A percentile compares a stretch with the other conserved stretches of the same genome.
These are phyloP conservation scores for Alviniconcha marisindica DNA, from an alignment of 1,140 invertebrate species.

Conservation along the genomic window DNA sequence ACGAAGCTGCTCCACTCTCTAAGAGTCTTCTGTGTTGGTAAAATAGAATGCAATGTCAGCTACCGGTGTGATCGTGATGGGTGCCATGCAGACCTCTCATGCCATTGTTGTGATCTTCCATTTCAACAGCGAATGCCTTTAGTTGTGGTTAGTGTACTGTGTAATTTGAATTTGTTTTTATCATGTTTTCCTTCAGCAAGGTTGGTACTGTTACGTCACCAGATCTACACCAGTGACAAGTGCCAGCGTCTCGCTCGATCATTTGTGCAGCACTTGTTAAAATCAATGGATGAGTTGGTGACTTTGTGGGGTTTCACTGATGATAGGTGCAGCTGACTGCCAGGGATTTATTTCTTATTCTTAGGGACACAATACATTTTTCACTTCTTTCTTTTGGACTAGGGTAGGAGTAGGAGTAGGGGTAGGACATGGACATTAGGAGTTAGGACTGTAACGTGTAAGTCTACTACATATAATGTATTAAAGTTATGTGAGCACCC, in stretches of 20 bases:
- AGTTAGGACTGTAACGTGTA: too few relatives aligned
- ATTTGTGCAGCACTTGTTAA: neutral
- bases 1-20: too few relatives aligned
- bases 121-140: neutral
- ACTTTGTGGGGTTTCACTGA: too few relatives aligned
- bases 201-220: neutral
- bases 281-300: too few relatives aligned
- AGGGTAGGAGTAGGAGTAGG: too few relatives aligned
- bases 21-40: too few relatives aligned
- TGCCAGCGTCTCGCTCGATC: too few relatives aligned
- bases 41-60: slow-evolving; percentile 15
- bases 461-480: too few relatives aligned
- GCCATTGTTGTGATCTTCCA: neutral
- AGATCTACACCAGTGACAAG: neutral
- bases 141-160: neutral
- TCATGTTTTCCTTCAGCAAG: too few relatives aligned
- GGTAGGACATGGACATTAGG: too few relatives aligned
- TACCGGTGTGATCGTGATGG: slow-evolving; percentile 18
- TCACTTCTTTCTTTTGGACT: too few relatives aligned
- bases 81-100: neutral
- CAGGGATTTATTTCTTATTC: neutral
- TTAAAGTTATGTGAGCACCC: too few relatives aligned
- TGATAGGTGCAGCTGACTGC: neutral
- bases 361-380: neutral
- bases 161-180: neutral